phyloP scores from a whole-genome alignment of 2,888 invertebrate genomes.

The Chrysopilus asiliformis region DNA sequence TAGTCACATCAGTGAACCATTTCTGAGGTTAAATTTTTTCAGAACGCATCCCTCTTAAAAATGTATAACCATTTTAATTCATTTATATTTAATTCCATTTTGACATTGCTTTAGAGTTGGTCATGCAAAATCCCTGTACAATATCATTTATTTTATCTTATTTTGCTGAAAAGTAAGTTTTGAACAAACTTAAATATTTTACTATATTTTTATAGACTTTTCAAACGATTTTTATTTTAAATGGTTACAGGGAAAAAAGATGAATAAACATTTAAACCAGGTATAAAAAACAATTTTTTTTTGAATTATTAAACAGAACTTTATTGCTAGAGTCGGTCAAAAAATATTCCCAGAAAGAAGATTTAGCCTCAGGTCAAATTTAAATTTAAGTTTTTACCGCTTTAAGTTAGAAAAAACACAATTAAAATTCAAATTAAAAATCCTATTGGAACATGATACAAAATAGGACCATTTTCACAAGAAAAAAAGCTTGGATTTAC shows the following conservation, averaged over 20 bases:
- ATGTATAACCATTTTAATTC: too few relatives aligned
- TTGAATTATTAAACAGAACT: neutral
- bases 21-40: slow-evolving; percentile 13
- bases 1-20: neutral
- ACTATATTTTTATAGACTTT: neutral
- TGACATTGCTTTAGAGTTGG: too few relatives aligned
- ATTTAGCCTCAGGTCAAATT: slow-evolving; percentile 7
- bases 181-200: slow-evolving; percentile 2
- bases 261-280: slow-evolving; percentile 4
- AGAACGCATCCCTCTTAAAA: too few relatives aligned
- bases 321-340: slow-evolving; percentile 3
- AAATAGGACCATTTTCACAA: too few relatives aligned
- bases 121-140: too few relatives aligned
- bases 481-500: too few relatives aligned
- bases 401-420: neutral
- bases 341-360: neutral
- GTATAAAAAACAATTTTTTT: slow-evolving; percentile 4
- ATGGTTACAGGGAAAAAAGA: slow-evolving; percentile 9
- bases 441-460: too few relatives aligned
- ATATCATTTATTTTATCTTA: too few relatives aligned
- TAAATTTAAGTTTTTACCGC: neutral
- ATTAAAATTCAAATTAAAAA: too few relatives aligned
- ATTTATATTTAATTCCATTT: too few relatives aligned
- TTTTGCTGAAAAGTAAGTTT: too few relatives aligned
- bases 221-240: neutral